A percentile compares a stretch with the other conserved stretches of the same genome.
Evolutionary conservation across 1,140 invertebrate genomes (phyloP).

Genomic region (Drosophila biarmipes): DNA sequence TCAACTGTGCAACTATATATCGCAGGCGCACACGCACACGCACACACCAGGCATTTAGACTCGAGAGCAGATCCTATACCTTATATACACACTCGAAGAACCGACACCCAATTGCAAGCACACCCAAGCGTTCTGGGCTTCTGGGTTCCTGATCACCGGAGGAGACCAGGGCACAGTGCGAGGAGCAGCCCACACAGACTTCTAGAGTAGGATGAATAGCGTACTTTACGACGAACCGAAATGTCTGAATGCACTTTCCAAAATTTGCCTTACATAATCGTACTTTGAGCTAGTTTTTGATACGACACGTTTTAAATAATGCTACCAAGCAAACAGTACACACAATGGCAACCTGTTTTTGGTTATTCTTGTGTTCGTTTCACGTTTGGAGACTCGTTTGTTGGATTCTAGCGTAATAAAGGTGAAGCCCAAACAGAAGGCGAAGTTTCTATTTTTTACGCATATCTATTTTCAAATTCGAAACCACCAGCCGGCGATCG

Average conservation of each 20-base stretch:
- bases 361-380: conserved; percentile 38
- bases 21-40: conserved; percentile 20
- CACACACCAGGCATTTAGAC: conserved; percentile 46
- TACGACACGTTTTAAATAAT: conserved; percentile 46
- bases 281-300: conserved; percentile 52
- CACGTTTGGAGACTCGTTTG: conserved; percentile 25
- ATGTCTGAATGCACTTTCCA: conserved; percentile 53
- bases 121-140: background rate
- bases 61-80: conserved; percentile 42
- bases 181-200: background rate
- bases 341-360: conserved; percentile 43
- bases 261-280: conserved; percentile 54
- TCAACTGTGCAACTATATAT: conserved; percentile 51
- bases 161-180: background rate
- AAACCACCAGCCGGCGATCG: no score
- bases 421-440: background rate
- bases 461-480: background rate
- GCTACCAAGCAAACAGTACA: conserved; percentile 11
- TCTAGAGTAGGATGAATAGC: conserved; percentile 25
- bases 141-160: background rate
- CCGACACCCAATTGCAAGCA: conserved; percentile 9
- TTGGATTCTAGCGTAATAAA: conserved; percentile 12
- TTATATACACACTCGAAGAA: conserved; percentile 23
- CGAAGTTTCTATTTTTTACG: background rate
- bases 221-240: conserved; percentile 42